These are phyloP conservation scores for Salvator merianae DNA, from an alignment of 2,113 vertebrate genomes.

Conservation along the genomic window DNA sequence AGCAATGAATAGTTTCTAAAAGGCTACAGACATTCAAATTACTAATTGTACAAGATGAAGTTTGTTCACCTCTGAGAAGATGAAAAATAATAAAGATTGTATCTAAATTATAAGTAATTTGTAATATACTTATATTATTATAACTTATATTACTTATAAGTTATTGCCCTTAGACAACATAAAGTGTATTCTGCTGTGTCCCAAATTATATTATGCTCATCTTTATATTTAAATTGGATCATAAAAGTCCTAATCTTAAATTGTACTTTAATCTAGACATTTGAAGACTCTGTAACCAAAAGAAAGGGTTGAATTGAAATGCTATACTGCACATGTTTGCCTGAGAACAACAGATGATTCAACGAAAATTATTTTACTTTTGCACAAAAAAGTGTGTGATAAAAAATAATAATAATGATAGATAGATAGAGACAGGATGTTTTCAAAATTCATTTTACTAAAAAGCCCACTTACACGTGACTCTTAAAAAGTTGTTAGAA, in stretches of 20 bases:
- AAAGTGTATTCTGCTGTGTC: neutral
- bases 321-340: neutral
- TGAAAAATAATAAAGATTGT: neutral
- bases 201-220: neutral
- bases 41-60: conserved; percentile 17
- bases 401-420: neutral
- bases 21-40: neutral
- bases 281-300: neutral
- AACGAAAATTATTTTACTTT: neutral
- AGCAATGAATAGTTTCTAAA: neutral
- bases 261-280: neutral
- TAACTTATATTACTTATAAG: too few species aligned
- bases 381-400: neutral
- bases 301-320: neutral
- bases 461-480: neutral
- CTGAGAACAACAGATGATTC: neutral
- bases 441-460: neutral
- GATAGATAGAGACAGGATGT: too few species aligned
- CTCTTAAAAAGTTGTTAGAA: neutral
- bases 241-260: conserved; percentile 45
- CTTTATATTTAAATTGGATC: conserved; percentile 39
- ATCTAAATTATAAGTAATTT: too few species aligned
- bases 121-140: neutral
- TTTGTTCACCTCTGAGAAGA: neutral
- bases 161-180: neutral